phyloP scores from a whole-genome alignment of 2,797 vertebrate species.

The Chlorospingus semifuscus region DNA sequence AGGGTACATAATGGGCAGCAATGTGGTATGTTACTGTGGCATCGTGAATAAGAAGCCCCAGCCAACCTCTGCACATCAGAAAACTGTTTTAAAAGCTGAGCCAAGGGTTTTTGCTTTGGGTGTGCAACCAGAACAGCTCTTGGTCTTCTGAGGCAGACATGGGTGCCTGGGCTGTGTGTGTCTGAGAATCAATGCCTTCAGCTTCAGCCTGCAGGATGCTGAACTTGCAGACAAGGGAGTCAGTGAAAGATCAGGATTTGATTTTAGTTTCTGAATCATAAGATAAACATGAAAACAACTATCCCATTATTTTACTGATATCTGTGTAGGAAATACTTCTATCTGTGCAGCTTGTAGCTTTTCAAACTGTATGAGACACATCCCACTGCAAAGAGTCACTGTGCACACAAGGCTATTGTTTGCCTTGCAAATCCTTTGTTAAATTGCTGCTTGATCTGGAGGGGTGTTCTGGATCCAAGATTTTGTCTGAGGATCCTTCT shows the following conservation, averaged over 20 bases:
- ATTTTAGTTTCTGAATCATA: neutral
- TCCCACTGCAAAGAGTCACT: neutral
- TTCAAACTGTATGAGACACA: rapidly evolving
- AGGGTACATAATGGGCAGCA: neutral
- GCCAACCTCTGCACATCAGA: neutral
- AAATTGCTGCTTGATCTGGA: neutral
- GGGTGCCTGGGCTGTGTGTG: neutral
- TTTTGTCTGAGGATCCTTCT: neutral
- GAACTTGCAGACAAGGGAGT: neutral
- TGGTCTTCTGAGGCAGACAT: neutral
- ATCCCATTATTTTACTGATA: neutral
- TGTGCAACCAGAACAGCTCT: neutral
- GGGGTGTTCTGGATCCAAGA: neutral
- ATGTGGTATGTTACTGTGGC: rapidly evolving
- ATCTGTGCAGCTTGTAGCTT: rapidly evolving
- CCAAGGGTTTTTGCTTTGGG: rapidly evolving
- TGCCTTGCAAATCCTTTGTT: neutral
- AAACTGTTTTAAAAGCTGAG: neutral
- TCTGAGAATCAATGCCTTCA: neutral
- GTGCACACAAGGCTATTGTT: neutral
- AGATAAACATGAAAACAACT: neutral
- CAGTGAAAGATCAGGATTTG: neutral
- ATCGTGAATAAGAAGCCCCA: neutral
- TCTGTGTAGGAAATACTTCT: rapidly evolving
- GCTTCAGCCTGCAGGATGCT: neutral